Base-by-base conservation (phyloP, 2,888 invertebrate genomes). In the Odontomyia ornata region DNA sequence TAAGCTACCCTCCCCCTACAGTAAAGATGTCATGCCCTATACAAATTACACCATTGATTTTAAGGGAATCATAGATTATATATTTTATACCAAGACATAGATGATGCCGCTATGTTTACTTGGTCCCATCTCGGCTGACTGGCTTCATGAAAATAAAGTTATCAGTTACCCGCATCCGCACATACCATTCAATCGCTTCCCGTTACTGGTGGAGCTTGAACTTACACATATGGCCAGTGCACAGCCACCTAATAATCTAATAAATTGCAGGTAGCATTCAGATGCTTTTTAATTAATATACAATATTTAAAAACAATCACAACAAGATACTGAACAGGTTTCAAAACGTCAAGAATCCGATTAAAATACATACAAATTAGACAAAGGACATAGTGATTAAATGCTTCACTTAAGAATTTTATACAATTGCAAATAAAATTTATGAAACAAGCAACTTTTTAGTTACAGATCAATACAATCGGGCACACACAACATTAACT, bases 41-140 rank as follows among this genome's bases (percentile, higher is more conserved):
- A 99, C 99, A 80, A 99, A 99, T 88, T 99, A 97, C 88, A 99
- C 99, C 84, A 97, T 96, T 88, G 98, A 99, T 88, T 99, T 99
- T 89, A 98, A 99, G 88, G 99, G 99, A 82, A 97, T 99, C 86
- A 99, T 99, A 85, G 99, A 99, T 89, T 99, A 99, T 91, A 98
- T 99, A 87, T 99, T 99, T 90, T 98, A 96, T 87, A 96, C 98
- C 81, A 95, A 96, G 86, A 94, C 95, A 86, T 94, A 95, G 85
- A 96, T 99, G 95, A 95, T 94, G 83, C 95, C 98, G 28, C 89
- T 98, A 78, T 99, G 99, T 77, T 90, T 99, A 76, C 89, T 99
- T 76, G 99, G 99, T 0, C 97, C 98, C 0, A 89, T 99, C 77
- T 97, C 98, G 80, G 91, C 93, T 82, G 95, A 96, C 80, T 98